Evolutionary conservation across 2,888 invertebrate genomes (phyloP), one percentile per base, ranked within the genome.

Genomic region (Apantesis nais): DNA sequence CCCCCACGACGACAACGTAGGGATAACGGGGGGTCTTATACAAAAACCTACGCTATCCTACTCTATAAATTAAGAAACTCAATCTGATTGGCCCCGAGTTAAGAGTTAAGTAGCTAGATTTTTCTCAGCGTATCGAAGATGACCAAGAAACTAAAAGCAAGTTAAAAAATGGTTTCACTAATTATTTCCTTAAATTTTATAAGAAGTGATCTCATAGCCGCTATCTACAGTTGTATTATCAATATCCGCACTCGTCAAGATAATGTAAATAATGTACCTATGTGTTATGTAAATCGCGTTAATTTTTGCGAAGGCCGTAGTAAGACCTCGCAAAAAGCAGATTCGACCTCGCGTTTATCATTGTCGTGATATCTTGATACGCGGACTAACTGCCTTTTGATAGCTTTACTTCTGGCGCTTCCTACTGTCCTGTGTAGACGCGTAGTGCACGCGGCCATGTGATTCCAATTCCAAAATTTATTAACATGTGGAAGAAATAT

Each of bases 301-400:
- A 94, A 94, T 93, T 93, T 91, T 91, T 86, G 85, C 88, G 90
- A 93, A 94, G 94, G 93, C 86, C 90, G 85, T 74, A 70, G 41
- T 52, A 78, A 89, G 91, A 92, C 92, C 93, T 92, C 92, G 92
- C 91, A 86, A 91, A 93, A 92, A 90, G 88, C 89, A 89, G 87
- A 86, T 85, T 80, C 86, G 92, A 88, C 94, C 94, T 94, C 91
- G 92, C 73, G 84, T 86, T 92, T 94, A 94, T 94, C 94, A 91
- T 85, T 86, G 87, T 83, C 84, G 87, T 89, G 92, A 92, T 93
- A 92, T 89, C 87, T 88, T 89, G 90, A 92, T 92, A 90, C 89
- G 88, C 89, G 90, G 87, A 89, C 87, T 90, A 86, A 87, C 85
- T 87, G 85, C 84, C 82, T 88, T 84, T 83, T 89, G 87, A 90